Percentiles rank a stretch among this genome's conserved stretches.
Evolutionary conservation across 1,140 invertebrate species (phyloP).

Genomic region (Cydia fagiglandana): DNA sequence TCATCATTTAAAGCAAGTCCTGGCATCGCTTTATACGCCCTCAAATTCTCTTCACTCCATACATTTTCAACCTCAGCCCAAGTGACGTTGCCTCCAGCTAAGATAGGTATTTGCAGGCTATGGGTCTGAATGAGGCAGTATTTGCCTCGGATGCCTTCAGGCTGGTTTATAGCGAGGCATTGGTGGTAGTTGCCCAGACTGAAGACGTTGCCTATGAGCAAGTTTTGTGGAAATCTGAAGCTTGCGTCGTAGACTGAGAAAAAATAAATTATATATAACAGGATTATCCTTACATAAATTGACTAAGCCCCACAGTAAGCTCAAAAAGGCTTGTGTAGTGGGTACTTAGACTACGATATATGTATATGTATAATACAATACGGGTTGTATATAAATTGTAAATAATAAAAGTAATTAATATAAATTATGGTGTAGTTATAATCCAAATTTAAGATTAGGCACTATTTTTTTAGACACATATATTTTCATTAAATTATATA

Average conservation of each 20-base stretch:
- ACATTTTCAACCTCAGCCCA: background rate
- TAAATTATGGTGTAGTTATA: no score
- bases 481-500: no score
- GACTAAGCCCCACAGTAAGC: no score
- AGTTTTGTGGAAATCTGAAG: background rate
- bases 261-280: background rate
- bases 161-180: constrained; percentile 15
- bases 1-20: background rate
- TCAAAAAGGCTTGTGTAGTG: no score
- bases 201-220: background rate
- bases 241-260: constrained; percentile 13
- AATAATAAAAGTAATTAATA: no score
- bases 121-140: constrained; percentile 11
- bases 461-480: no score
- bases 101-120: background rate
- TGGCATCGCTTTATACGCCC: background rate
- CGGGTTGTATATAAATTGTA: no score
- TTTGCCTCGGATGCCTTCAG: constrained; percentile 3
- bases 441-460: no score
- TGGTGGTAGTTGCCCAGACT: constrained; percentile 19
- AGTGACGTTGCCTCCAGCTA: background rate
- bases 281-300: no score
- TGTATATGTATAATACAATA: no score
- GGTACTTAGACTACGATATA: no score
- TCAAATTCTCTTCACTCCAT: background rate